Conservation (phyloP, 1,140 invertebrate species). For the Pseudobourletiella spinata region DNA sequence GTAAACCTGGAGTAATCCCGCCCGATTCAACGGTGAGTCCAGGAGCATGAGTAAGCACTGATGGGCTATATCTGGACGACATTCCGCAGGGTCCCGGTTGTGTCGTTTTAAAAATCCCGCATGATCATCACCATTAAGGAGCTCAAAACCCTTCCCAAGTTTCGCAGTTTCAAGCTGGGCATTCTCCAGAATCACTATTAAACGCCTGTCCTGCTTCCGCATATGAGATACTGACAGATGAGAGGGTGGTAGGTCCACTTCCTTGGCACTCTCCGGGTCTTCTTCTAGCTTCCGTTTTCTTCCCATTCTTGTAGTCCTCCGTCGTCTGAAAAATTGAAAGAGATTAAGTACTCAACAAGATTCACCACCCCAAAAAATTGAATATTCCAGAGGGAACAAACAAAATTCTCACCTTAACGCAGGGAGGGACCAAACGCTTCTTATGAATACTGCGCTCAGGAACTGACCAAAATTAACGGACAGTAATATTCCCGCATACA, state of each 20-base stretch:
- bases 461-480: too few species aligned
- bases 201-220: constrained; percentile 72
- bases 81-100: constrained; percentile 70
- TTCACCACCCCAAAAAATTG: too few species aligned
- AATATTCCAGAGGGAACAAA: too few species aligned
- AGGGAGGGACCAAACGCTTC: too few species aligned
- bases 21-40: constrained; percentile 89
- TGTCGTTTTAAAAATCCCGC: constrained; percentile 70
- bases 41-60: constrained; percentile 93
- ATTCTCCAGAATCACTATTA: constrained; percentile 88
- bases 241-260: constrained; percentile 54
- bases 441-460: too few species aligned
- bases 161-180: constrained; percentile 93
- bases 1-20: constrained; percentile 79
- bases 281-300: constrained; percentile 46
- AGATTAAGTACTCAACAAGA: too few species aligned
- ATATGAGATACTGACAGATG: constrained; percentile 58
- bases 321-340: too few species aligned
- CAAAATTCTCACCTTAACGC: too few species aligned
- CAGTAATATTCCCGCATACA: too few species aligned
- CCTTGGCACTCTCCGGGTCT: constrained; percentile 48
- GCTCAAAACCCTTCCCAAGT: constrained; percentile 74
- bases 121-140: constrained; percentile 93
- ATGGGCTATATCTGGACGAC: constrained; percentile 89
- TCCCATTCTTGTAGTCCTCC: too few species aligned